Conservation (phyloP, 2,113 vertebrate species). For the Pachycephala philippinensis region DNA sequence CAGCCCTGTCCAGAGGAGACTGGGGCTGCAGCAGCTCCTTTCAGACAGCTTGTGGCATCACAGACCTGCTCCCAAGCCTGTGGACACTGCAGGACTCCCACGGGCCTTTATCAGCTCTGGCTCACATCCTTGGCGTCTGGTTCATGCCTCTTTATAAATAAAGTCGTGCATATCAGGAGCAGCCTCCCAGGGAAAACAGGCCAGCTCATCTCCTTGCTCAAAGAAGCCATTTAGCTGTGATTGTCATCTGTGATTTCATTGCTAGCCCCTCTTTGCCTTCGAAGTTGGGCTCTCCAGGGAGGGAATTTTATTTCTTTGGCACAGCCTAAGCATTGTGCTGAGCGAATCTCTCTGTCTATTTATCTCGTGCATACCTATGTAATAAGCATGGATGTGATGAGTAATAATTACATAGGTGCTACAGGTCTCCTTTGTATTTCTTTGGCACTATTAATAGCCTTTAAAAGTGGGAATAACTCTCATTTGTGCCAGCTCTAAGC, state of each 20-base stretch:
- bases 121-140: slow-evolving; percentile 5
- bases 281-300: neutral
- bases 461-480: neutral
- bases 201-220: slow-evolving; percentile 33
- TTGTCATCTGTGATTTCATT: neutral
- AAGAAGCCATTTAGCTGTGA: slow-evolving; percentile 18
- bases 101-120: slow-evolving; percentile 27
- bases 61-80: neutral
- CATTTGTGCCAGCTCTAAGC: slow-evolving; percentile 2
- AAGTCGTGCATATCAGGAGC: neutral
- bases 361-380: slow-evolving; percentile 39
- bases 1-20: rapidly evolving
- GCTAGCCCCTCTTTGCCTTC: slow-evolving; percentile 23
- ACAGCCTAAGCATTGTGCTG: neutral
- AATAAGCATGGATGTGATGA: neutral
- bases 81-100: neutral
- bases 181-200: slow-evolving; percentile 17
- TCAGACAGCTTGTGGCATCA: neutral
- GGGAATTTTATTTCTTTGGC: slow-evolving; percentile 41
- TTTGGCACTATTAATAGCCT: slow-evolving; percentile 23
- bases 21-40: neutral
- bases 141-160: neutral
- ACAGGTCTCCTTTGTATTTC: neutral
- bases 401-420: slow-evolving; percentile 27
- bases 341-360: neutral